phyloP scores from a whole-genome alignment of 2,888 invertebrate genomes.

The Chrysodeixis includens region DNA sequence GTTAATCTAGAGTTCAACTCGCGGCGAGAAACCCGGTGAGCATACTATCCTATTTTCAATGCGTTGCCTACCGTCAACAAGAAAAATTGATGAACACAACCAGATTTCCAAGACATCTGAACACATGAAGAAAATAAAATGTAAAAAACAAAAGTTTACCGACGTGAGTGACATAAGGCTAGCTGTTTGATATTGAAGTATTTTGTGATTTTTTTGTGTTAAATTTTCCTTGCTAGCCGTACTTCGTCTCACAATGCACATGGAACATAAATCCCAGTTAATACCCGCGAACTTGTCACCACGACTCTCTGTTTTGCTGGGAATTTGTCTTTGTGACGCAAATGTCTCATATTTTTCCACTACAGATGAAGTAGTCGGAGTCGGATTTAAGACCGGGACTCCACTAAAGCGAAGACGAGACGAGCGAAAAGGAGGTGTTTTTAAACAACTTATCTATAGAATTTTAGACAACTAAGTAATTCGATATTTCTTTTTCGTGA shows the following conservation, averaged over 20 bases:
- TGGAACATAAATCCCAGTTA: slow-evolving; percentile 59
- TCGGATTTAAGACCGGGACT: too few relatives aligned
- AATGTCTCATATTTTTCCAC: slow-evolving; percentile 57
- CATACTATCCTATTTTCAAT: slow-evolving; percentile 45
- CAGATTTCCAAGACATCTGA: not conserved
- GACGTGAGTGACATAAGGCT: too few relatives aligned
- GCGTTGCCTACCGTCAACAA: slow-evolving; percentile 32
- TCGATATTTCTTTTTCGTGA: too few relatives aligned
- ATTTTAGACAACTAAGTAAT: too few relatives aligned
- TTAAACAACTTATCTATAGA: too few relatives aligned
- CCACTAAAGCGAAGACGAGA: too few relatives aligned
- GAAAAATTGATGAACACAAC: not conserved
- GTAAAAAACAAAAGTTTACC: not conserved
- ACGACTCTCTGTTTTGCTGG: slow-evolving; percentile 27
- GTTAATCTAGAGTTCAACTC: slow-evolving; percentile 22
- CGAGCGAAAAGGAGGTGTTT: too few relatives aligned
- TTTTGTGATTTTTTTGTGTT: not conserved
- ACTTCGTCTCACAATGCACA: slow-evolving; percentile 52
- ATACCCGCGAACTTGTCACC: slow-evolving; percentile 51
- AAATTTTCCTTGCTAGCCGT: not conserved
- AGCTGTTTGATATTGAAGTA: not conserved
- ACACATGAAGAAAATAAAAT: not conserved
- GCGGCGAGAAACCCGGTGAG: slow-evolving; percentile 25
- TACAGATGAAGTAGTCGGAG: slow-evolving; percentile 42
- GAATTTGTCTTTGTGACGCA: slow-evolving; percentile 49